phyloP scores from a whole-genome alignment of 2,888 invertebrate genomes.

The Hirtodrosophila histrioides region DNA sequence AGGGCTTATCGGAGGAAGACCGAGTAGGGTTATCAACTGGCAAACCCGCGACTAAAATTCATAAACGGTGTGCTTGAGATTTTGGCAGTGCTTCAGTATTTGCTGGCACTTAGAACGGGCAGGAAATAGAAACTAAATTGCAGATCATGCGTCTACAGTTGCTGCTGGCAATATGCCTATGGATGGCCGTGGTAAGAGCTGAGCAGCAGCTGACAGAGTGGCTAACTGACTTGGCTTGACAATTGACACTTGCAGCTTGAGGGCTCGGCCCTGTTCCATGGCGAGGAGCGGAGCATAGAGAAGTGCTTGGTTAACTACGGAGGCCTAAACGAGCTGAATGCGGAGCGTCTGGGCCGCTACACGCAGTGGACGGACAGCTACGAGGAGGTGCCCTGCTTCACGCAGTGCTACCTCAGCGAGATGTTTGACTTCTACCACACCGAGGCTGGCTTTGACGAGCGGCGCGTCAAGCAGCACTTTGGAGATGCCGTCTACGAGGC shows the following conservation, averaged over 20 bases:
- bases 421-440: conserved; percentile 76
- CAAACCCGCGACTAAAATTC: conserved; percentile 3
- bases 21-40: conserved; percentile 59
- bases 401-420: conserved; percentile 73
- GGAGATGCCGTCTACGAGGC: conserved; percentile 72
- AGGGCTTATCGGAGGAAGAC: conserved; percentile 21
- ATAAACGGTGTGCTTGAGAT: conserved; percentile 8
- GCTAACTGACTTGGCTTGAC: neutral
- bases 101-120: conserved; percentile 45
- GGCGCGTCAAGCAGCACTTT: conserved; percentile 60
- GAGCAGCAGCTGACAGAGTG: neutral
- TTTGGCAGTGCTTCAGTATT: conserved; percentile 65
- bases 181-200: conserved; percentile 45
- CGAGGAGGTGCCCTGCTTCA: conserved; percentile 81
- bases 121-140: conserved; percentile 20
- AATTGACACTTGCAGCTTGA: conserved; percentile 25
- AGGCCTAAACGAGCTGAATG: conserved; percentile 60
- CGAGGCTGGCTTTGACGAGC: conserved; percentile 62
- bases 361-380: conserved; percentile 74
- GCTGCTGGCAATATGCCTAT: conserved; percentile 30
- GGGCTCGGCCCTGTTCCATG: conserved; percentile 30
- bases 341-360: conserved; percentile 69
- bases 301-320: conserved; percentile 72
- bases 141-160: conserved; percentile 34
- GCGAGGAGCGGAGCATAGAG: conserved; percentile 58